phyloP scores from a whole-genome alignment of 2,113 vertebrate species.

The Thomomys bottae region DNA sequence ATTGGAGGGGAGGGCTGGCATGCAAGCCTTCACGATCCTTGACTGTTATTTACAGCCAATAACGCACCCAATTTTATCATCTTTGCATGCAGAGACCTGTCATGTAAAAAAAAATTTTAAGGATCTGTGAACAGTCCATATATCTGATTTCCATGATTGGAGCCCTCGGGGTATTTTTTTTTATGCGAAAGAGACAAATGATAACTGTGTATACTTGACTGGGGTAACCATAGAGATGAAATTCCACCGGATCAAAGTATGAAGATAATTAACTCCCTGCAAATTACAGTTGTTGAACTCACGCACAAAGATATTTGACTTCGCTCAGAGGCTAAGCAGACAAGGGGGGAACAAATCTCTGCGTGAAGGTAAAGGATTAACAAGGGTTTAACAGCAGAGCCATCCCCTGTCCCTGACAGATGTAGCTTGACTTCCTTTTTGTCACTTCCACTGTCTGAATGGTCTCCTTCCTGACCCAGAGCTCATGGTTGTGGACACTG shows the following conservation, averaged over 20 bases:
- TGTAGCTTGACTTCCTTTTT: neutral
- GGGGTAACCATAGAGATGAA: constrained; percentile 79
- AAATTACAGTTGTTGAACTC: constrained; percentile 66
- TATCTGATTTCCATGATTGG: neutral
- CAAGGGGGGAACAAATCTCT: neutral
- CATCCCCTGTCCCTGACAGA: neutral
- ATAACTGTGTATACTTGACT: constrained; percentile 68
- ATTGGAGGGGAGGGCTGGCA: neutral
- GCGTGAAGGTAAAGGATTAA: neutral
- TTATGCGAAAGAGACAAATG: constrained; percentile 55
- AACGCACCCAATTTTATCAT: constrained; percentile 25
- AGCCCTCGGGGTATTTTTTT: constrained; percentile 58
- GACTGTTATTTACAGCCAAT: constrained; percentile 51
- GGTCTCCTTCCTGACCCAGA: neutral
- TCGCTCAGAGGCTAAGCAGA: neutral
- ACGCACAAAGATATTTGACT: constrained; percentile 35
- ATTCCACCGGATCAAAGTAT: constrained; percentile 66
- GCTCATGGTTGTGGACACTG: neutral
- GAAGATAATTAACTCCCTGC: constrained; percentile 75
- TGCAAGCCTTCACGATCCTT: neutral
- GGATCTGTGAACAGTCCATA: neutral
- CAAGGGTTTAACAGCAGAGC: neutral
- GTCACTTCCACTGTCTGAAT: neutral
- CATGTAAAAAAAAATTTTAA: constrained; percentile 31
- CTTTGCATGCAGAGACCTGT: constrained; percentile 41